phyloP scores from a whole-genome alignment of 2,113 vertebrate species.

The Dasypus novemcinctus region DNA sequence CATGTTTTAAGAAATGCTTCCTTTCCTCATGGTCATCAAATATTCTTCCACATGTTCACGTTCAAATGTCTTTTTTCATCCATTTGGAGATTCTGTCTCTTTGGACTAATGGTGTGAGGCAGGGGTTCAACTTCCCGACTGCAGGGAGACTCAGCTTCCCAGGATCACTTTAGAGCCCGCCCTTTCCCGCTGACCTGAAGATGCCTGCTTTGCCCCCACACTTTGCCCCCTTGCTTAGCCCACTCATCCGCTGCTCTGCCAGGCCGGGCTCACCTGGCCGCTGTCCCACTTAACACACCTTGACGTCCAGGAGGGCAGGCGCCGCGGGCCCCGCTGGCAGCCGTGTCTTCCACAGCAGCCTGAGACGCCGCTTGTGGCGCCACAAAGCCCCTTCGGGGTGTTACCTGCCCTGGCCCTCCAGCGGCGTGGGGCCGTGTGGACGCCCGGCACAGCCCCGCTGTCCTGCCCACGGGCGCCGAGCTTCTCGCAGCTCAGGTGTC shows the following conservation, averaged over 20 bases:
- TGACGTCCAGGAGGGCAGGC: neutral
- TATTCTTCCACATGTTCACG: neutral
- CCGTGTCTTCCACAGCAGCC: neutral
- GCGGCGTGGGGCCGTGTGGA: neutral
- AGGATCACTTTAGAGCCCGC: too few relatives aligned
- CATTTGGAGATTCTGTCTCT: neutral
- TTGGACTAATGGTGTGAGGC: neutral
- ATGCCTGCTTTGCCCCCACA: neutral
- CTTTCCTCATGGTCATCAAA: neutral
- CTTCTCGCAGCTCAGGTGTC: neutral
- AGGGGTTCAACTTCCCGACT: neutral
- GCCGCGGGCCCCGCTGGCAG: neutral
- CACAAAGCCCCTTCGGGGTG: neutral
- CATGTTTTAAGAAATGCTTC: neutral
- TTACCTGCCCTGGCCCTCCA: neutral
- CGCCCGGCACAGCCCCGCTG: neutral
- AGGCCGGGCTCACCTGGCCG: too few relatives aligned
- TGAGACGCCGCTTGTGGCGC: neutral
- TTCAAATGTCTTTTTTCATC: neutral
- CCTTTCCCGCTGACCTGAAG: accelerated
- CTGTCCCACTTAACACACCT: too few relatives aligned
- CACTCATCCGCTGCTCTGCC: neutral
- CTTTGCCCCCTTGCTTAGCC: neutral
- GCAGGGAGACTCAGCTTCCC: neutral
- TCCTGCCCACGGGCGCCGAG: neutral